Evolutionary conservation across 2,797 vertebrate species (phyloP), one percentile per base, ranked within the genome.

Genomic region (Acanthurus tractus): DNA sequence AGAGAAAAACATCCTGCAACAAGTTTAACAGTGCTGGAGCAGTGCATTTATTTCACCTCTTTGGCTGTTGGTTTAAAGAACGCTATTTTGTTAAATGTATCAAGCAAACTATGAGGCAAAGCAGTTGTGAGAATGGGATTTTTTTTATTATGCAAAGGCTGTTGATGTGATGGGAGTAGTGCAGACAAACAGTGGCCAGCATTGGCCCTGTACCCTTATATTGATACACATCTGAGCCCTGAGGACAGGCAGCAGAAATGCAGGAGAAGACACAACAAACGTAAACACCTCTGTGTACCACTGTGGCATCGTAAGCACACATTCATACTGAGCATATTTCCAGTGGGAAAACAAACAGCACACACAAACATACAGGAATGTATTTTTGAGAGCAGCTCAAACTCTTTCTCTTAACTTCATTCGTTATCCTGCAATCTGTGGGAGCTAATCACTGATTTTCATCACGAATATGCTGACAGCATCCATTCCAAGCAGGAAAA

Each of bases 241-340:
- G 49, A 84, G 70, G 70, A 88, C 56, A 83, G 86, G 82, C 70
- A 70, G 71, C 70, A 87, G 73, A 84, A 82, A 48, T 50, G 58
- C 80, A 62, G 36, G 57, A 70, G 70, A 56, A 93, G 90, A 93
- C 90, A 90, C 80, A 93, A 92, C 87, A 92, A 79, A 74, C 73
- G 66, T 40, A 64, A 52, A 74, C 68, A 65, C 71, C 13, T 72
- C 63, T 56, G 64, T 70, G 70, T 58, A 67, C 71, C 64, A 72
- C 6, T n/a, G 56, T 71, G 57, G 56, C 42, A n/a, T n/a, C 17
- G 4, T 15, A 45, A 50, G 56, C 52, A 48, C 52, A 70, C 62
- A 78, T 56, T 50, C 74, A 66, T 25, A 25, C 52, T 34, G 18
- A 56, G 25, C 76, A 86, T 44, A 69, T 72, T 79, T 85, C 38